Evolutionary conservation across 1,140 invertebrate species (phyloP), one percentile per base, ranked within the genome.

Genomic region (Magallana ariakensis): DNA sequence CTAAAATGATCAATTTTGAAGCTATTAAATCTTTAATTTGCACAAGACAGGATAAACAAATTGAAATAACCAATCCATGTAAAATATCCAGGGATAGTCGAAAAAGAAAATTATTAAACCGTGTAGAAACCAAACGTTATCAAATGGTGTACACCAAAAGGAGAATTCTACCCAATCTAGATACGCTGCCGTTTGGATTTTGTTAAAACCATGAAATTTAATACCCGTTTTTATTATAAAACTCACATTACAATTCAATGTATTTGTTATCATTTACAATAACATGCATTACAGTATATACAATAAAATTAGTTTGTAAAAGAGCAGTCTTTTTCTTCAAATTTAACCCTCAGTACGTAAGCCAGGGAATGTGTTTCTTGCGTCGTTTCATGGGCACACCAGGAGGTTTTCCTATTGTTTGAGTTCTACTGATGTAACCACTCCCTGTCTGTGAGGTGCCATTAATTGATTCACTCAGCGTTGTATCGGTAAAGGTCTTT

Each of bases 81-180:
- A 88, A 88, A 80, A 90, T 90, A 16, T 87, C 22, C 5, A 87
- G 89, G 58, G 84, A 90, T 16, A 80, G 82, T 66, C 22, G 60
- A 19, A 90, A 88, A 66, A 66, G 85, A 22, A 88, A 86, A 86
- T 33, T 88, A 13, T 84, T 54, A 54, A 89, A 89, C 83, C 66
- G 82, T 54, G n/a, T 13, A 70, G 87, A 89, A 86, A 85, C 83
- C 33, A 86, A 88, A 54, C 53, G 83, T 75, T 87, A 86, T 46
- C 57, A 83, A 62, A 84, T 88, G 66, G 87, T 90, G 9, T 90
- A 90, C 58, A 89, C 81, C 13, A 90, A 90, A 82, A 22, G 87
- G 46, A 83, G 19, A 57, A 89, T 83, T 84, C 66, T 75, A 16
- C 70, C 60, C 58, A 85, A 83, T 19, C 58, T 84, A 62, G 86